phyloP scores from a whole-genome alignment of 2,888 invertebrate species.

The Hirtodrosophila trivittata region DNA sequence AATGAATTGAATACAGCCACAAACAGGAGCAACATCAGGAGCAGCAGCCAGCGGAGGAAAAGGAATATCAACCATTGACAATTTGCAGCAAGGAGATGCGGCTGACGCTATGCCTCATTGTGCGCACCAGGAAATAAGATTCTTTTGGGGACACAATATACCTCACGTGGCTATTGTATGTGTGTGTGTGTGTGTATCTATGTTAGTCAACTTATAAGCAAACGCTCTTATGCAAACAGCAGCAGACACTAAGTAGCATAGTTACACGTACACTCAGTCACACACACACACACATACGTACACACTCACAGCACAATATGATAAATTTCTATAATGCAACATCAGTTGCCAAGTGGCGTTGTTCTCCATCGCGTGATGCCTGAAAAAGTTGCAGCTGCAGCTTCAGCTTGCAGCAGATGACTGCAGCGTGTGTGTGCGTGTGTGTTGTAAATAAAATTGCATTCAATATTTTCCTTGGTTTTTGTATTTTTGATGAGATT shows the following conservation, averaged over 20 bases:
- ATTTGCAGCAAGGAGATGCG: conserved; percentile 32
- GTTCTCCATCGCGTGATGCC: conserved; percentile 6
- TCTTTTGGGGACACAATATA: conserved; percentile 15
- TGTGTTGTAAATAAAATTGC: conserved; percentile 69
- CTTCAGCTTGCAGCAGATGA: conserved; percentile 21
- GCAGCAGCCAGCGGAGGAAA: conserved; percentile 3
- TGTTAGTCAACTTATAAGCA: conserved; percentile 46
- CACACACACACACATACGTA: conserved; percentile 11
- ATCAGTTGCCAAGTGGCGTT: conserved; percentile 28
- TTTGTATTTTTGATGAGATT: conserved; percentile 67
- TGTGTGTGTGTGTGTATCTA: conserved; percentile 15
- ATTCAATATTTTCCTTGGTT: conserved; percentile 69
- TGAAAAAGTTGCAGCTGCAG: conserved; percentile 32
- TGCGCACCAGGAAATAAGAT: conserved; percentile 48
- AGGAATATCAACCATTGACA: conserved; percentile 37
- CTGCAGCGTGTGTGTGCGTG: conserved; percentile 24
- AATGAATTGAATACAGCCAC: conserved; percentile 44
- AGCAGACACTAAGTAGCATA: conserved; percentile 71
- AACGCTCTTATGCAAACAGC: conserved; percentile 54
- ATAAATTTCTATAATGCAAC: conserved; percentile 60
- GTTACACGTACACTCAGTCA: conserved; percentile 50
- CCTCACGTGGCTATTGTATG: not conserved
- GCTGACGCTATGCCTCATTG: conserved; percentile 37
- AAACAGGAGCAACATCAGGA: conserved; percentile 6
- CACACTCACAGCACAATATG: conserved; percentile 41